Conservation (phyloP, 2,113 vertebrate genomes). For the Labeo rohita region DNA sequence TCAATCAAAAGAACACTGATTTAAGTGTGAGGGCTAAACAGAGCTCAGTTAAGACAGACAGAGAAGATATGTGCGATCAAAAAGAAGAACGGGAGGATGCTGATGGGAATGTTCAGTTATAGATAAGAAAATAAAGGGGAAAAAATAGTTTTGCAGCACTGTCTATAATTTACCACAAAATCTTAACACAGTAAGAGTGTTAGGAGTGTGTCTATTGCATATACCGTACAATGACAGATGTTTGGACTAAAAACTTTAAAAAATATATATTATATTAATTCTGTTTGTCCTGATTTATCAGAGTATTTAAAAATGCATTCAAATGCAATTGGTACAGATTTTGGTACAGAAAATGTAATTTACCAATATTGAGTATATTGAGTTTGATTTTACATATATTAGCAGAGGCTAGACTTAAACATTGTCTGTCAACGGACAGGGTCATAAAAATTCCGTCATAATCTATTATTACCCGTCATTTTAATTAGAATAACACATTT, state of each 20-base stretch:
- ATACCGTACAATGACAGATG: neutral
- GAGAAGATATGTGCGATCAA: neutral
- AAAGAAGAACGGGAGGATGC: neutral
- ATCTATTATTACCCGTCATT: too few species aligned
- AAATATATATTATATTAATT: neutral
- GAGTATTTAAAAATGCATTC: neutral
- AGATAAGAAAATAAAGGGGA: neutral
- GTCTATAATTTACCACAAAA: neutral
- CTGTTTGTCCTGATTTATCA: neutral
- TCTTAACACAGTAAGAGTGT: neutral
- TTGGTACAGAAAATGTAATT: too few species aligned
- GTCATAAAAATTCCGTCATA: too few species aligned
- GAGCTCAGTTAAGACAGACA: slow-evolving; percentile 24
- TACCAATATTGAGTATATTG: too few species aligned
- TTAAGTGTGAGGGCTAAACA: slow-evolving; percentile 18
- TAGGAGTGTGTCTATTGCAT: neutral
- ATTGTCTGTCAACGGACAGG: too few species aligned
- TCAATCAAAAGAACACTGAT: slow-evolving; percentile 42
- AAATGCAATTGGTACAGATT: too few species aligned
- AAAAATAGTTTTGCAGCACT: neutral
- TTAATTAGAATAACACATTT: too few species aligned
- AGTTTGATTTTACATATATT: too few species aligned
- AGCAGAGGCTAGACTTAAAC: too few species aligned
- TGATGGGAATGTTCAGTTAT: neutral
- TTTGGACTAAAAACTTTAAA: neutral